Evolutionary conservation across 2,888 invertebrate species (phyloP), one percentile per base, ranked within the genome.

Genomic region (Eupithecia abbreviata): DNA sequence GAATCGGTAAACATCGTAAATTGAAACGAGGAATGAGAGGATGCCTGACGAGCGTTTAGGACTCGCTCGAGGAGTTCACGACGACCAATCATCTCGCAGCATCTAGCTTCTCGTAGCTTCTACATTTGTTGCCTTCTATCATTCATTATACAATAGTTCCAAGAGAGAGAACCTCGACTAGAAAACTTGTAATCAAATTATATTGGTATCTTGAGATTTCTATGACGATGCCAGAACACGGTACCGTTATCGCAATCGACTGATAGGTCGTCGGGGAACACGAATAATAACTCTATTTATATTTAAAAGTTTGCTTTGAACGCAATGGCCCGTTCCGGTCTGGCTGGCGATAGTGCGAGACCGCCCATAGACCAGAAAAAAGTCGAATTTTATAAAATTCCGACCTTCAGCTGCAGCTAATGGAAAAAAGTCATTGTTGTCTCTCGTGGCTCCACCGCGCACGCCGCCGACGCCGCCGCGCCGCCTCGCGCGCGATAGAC

Each of bases 371-470:
- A 75, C 51, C 58, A 43, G 13, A 82, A 80, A 81, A 82, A 86
- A 85, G 82, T 84, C 82, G 84, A 82, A 84, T 84, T 85, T 86
- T 85, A 85, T 82, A 84, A 85, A 86, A 88, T 86, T 85, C 84
- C 86, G 86, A 85, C 84, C 83, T 86, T 88, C 86, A 85, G 84
- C 85, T 83, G 82, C 80, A 86, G 88, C 88, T 88, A 90, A 90
- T 90, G 88, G 88, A 86, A 88, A 30, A 89, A 90, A 89, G 84
- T 88, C 85, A 81, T 84, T 86, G 87, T 83, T 85, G 81, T 82
- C 83, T 85, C 81, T 80, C 77, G 79, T 80, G 74, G 71, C 76
- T 51, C 58, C 6, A 7, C 51, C 51, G 51, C 51, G 51, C 55
- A 6, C n/a, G n/a, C 55, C n/a, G 5, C 5, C 55, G 55, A 71